A percentile compares a stretch with the other conserved stretches of the same genome.
Evolutionary conservation across 2,113 vertebrate species (phyloP).

Genomic region (Carassius carassius): DNA sequence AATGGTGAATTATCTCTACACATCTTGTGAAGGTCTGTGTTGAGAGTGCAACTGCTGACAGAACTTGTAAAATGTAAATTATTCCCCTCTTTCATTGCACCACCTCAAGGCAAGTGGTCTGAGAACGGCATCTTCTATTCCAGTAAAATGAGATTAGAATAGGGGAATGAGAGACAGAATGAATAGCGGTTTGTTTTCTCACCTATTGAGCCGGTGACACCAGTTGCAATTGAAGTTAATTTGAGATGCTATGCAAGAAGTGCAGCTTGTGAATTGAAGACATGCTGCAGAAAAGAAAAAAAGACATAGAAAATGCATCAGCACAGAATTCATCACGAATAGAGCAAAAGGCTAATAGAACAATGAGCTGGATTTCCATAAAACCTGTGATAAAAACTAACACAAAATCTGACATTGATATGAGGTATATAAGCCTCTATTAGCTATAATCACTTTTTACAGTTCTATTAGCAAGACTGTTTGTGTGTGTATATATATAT

Average conservation of each 20-base stretch:
- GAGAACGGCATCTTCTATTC: background rate
- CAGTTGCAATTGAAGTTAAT: constrained; percentile 99
- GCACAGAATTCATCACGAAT: background rate
- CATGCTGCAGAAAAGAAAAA: constrained; percentile 78
- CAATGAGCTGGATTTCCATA: constrained; percentile 5
- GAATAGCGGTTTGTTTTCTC: constrained; percentile 49
- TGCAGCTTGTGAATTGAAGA: constrained; percentile 90
- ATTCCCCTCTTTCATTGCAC: constrained; percentile 3
- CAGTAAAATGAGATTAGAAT: background rate
- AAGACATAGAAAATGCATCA: background rate
- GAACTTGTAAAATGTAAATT: constrained; percentile 23
- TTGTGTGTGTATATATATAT: background rate
- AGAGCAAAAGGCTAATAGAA: background rate
- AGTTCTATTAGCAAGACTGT: background rate
- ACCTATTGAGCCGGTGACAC: constrained; percentile 97
- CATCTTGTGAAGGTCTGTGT: constrained; percentile 3
- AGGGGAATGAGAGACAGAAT: background rate
- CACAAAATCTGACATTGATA: constrained; percentile 1
- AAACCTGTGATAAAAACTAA: background rate
- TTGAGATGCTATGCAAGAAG: constrained; percentile 85
- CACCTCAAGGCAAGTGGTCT: background rate
- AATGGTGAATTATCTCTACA: background rate
- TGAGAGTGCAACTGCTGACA: constrained; percentile 17
- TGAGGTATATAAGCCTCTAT: background rate
- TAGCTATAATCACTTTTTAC: background rate